Base-by-base conservation (phyloP, 1,140 invertebrate species). In the Cardiocondyla obscurior region DNA sequence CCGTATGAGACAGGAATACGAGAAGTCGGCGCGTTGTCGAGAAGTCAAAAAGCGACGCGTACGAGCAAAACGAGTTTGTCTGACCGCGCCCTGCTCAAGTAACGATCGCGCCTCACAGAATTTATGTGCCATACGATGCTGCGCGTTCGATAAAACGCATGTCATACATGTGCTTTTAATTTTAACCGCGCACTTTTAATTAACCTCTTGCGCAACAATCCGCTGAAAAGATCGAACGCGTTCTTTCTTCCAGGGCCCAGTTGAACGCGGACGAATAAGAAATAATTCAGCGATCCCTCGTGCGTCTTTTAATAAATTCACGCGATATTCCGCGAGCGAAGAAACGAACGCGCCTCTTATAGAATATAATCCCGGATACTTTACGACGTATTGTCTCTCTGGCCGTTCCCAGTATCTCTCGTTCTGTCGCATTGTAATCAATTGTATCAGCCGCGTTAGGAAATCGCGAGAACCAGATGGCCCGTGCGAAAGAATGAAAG, bases 21-120 rank as follows among this genome's bases (percentile, higher is more conserved):
- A 72, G 85, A 73, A 73, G 65, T n/a, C 64, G 82, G 79, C 51
- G 60, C 85, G 85, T 83, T 67, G 49, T 77, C 64, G 82, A 86
- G 72, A 67, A 83, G 86, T 87, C 73, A 87, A 86, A n/a, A 87
- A 87, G 72, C 72, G 85, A 87, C 84, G 53, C 65, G 65, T 69
- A 83, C 49, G 65, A 87, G 85, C 73, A 87, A 86, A 87, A 87
- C 85, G 69, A 86, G 73, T 73, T 79, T 39, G 64, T 64, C 33
- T 51, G 74, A 70, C 74, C 64, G 84, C 77, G 16, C 67, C 84
- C 25, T 77, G 84, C 39, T 85, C 69, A 83, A 86, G 73, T 86
- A 87, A 86, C 76, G 77, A 88, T 87, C 67, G 81, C 83, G 86
- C 70, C 79, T 83, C 77, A 49, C 51, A 67, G 67, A 51, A 87